Percentiles rank a stretch among this genome's conserved stretches.
phyloP scores from a whole-genome alignment of 2,113 vertebrate species.

The Sigmodon hispidus region DNA sequence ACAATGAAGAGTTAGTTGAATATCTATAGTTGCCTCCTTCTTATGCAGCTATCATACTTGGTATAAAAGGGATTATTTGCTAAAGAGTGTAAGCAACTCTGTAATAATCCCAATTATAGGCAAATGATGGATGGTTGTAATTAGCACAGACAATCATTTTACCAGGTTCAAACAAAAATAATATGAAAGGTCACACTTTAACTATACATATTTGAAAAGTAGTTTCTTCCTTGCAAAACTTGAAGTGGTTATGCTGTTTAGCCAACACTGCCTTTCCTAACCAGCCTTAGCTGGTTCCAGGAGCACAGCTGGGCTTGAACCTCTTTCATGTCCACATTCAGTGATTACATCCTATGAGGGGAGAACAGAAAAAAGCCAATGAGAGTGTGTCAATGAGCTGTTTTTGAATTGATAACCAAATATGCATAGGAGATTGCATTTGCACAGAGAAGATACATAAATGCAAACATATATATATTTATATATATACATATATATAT shows the following conservation, averaged over 20 bases:
- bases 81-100: background rate
- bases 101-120: background rate
- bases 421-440: background rate
- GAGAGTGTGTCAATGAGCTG: background rate
- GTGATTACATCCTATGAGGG: background rate
- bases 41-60: background rate
- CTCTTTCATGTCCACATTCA: background rate
- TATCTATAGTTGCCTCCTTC: background rate
- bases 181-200: background rate
- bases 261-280: background rate
- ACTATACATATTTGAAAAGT: conserved; percentile 26
- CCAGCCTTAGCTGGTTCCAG: background rate
- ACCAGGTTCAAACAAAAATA: conserved; percentile 19
- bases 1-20: background rate
- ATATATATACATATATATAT: background rate
- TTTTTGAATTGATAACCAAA: background rate
- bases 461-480: background rate
- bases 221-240: background rate
- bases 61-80: background rate
- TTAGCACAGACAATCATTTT: background rate
- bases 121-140: background rate
- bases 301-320: background rate
- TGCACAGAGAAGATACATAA: fast-evolving
- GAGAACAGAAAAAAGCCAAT: background rate
- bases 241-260: background rate